These are phyloP conservation scores for Epinephelus awoara DNA, from an alignment of 2,797 vertebrate genomes.

Conservation along the genomic window DNA sequence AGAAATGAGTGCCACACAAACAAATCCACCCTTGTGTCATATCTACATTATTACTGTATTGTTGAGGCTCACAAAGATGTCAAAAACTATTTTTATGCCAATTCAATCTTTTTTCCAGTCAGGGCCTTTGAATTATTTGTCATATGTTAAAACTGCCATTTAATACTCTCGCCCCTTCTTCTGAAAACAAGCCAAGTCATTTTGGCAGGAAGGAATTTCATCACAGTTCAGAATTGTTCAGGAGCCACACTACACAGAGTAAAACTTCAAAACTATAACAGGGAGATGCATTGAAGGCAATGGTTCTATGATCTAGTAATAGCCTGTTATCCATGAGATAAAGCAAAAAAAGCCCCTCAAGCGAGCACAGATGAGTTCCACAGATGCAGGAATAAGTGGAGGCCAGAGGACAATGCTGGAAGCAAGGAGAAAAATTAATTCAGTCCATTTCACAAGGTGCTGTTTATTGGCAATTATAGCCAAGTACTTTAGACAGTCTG, in stretches of 20 bases:
- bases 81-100: constrained; percentile 22
- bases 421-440: constrained; percentile 65
- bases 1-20: constrained; percentile 35
- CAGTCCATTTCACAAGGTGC: constrained; percentile 61
- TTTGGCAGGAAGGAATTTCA: constrained; percentile 29
- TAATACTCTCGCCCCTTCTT: constrained; percentile 3
- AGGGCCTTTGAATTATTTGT: constrained; percentile 5
- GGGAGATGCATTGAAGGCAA: constrained; percentile 13
- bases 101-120: background rate
- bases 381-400: constrained; percentile 51
- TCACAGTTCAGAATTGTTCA: background rate
- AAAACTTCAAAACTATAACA: constrained; percentile 32
- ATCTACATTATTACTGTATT: constrained; percentile 27
- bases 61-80: constrained; percentile 22
- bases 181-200: constrained; percentile 12
- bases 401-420: constrained; percentile 51
- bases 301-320: constrained; percentile 19
- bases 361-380: constrained; percentile 39
- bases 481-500: constrained; percentile 71
- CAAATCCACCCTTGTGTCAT: constrained; percentile 9
- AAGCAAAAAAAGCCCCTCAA: constrained; percentile 55
- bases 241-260: background rate
- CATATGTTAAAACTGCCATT: constrained; percentile 12
- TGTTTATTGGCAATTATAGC: constrained; percentile 82
- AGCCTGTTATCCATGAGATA: constrained; percentile 56